phyloP scores from a whole-genome alignment of 2,888 invertebrate genomes.

The Cataglyphis altisquamis region DNA sequence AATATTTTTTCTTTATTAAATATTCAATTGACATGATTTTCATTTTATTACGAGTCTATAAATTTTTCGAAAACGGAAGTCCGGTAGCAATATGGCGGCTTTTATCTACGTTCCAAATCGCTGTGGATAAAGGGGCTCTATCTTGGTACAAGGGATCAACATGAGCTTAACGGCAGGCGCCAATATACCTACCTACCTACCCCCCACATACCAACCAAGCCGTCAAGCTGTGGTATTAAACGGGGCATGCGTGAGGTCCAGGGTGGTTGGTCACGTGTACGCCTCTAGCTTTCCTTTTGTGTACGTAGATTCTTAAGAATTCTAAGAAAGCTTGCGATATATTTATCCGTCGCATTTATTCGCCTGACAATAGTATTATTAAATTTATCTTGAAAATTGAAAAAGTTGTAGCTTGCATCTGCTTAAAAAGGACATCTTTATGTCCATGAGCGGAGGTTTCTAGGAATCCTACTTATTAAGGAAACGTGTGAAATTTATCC shows the following conservation, averaged over 20 bases:
- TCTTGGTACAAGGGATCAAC: slow-evolving; percentile 80
- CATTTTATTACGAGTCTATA: neutral
- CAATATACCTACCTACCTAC: slow-evolving; percentile 79
- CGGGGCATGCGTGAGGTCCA: slow-evolving; percentile 79
- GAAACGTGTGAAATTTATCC: neutral
- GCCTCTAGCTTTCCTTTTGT: slow-evolving; percentile 60
- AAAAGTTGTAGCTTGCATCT: neutral
- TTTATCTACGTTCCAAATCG: slow-evolving; percentile 53
- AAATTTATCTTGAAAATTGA: neutral
- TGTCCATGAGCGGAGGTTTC: neutral
- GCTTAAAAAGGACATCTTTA: neutral
- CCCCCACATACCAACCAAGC: slow-evolving; percentile 75
- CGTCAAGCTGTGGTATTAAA: slow-evolving; percentile 81
- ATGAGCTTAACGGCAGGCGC: slow-evolving; percentile 82
- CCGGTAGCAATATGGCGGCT: slow-evolving; percentile 62
- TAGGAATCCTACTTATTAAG: neutral
- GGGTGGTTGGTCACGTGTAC: slow-evolving; percentile 74
- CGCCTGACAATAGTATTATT: slow-evolving; percentile 6
- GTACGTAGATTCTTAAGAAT: slow-evolving; percentile 68
- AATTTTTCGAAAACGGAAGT: slow-evolving; percentile 5
- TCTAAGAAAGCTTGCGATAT: slow-evolving; percentile 65
- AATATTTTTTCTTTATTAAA: neutral
- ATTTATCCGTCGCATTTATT: slow-evolving; percentile 18
- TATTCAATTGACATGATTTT: neutral
- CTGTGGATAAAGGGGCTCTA: slow-evolving; percentile 73